Percentiles rank a stretch among this genome's conserved stretches.
These are phyloP conservation scores for Lamellibrachia columna DNA, from an alignment of 2,888 invertebrate genomes.

Conservation along the genomic window DNA sequence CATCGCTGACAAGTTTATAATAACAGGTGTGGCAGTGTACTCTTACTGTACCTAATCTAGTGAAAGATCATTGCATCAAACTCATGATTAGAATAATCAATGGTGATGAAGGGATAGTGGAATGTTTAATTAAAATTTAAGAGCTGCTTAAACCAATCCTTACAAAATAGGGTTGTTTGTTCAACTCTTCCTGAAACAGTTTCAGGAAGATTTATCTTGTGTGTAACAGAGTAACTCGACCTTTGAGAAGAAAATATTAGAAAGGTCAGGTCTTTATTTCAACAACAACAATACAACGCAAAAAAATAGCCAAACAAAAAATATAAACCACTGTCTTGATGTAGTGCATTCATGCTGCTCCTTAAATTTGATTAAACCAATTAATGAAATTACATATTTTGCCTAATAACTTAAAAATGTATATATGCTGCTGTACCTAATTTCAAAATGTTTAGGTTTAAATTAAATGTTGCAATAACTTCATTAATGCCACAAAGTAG, in stretches of 20 bases:
- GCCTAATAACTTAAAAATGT: too few species aligned
- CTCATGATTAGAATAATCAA: too few species aligned
- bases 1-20: neutral
- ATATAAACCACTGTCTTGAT: too few species aligned
- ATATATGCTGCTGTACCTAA: too few species aligned
- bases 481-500: neutral
- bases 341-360: too few species aligned
- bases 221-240: neutral
- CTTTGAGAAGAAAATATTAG: neutral
- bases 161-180: neutral
- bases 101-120: neutral
- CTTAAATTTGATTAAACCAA: too few species aligned
- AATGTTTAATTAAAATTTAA: neutral
- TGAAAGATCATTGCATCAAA: neutral
- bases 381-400: too few species aligned
- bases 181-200: neutral
- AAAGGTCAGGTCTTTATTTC: too few species aligned
- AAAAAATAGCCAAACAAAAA: too few species aligned
- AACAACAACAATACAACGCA: too few species aligned
- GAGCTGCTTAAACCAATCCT: neutral
- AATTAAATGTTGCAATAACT: neutral
- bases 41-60: neutral
- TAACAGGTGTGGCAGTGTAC: neutral
- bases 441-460: neutral
- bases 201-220: neutral